A percentile compares a stretch with the other conserved stretches of the same genome.
phyloP scores from a whole-genome alignment of 2,888 invertebrate genomes.

The Scaptomyza reducta region DNA sequence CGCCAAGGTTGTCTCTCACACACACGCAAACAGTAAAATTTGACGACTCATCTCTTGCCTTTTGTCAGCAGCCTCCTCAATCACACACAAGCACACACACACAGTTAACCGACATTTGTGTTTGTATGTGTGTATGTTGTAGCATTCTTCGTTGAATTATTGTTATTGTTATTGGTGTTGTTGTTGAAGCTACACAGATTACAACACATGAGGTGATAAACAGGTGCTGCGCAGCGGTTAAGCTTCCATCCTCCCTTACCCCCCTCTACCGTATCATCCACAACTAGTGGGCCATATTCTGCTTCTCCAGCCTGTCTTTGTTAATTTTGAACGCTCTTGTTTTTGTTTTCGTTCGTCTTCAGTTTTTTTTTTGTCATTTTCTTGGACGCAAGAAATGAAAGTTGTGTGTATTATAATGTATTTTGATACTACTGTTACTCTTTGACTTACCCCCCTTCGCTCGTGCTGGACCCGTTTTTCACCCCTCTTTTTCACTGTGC shows the following conservation, averaged over 20 bases:
- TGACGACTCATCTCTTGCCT: slow-evolving; percentile 15
- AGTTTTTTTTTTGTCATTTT: slow-evolving; percentile 20
- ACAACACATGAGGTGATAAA: slow-evolving; percentile 77
- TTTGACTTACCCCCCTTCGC: slow-evolving; percentile 20
- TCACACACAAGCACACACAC: slow-evolving; percentile 5
- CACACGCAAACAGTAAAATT: slow-evolving; percentile 5
- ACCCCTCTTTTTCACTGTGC: slow-evolving; percentile 13
- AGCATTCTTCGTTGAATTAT: slow-evolving; percentile 39
- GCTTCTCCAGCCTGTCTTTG: slow-evolving; percentile 44
- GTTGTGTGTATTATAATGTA: slow-evolving; percentile 74
- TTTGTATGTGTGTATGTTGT: slow-evolving; percentile 14
- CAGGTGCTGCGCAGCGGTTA: slow-evolving; percentile 67
- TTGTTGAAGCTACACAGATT: slow-evolving; percentile 63
- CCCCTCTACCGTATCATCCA: neutral
- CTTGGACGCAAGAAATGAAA: slow-evolving; percentile 72
- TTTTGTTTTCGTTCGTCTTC: slow-evolving; percentile 42
- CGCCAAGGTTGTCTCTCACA: slow-evolving; percentile 67
- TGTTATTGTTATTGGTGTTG: slow-evolving; percentile 44
- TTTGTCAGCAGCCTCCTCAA: slow-evolving; percentile 43
- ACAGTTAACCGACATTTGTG: slow-evolving; percentile 10
- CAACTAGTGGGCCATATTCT: slow-evolving; percentile 60
- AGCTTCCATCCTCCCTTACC: slow-evolving; percentile 11
- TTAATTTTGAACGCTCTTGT: slow-evolving; percentile 70
- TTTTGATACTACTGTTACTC: slow-evolving; percentile 76
- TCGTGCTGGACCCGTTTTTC: slow-evolving; percentile 13